A percentile compares a stretch with the other conserved stretches of the same genome.
These are phyloP conservation scores for Drosophila anceps DNA, from an alignment of 2,888 invertebrate species.

Conservation along the genomic window DNA sequence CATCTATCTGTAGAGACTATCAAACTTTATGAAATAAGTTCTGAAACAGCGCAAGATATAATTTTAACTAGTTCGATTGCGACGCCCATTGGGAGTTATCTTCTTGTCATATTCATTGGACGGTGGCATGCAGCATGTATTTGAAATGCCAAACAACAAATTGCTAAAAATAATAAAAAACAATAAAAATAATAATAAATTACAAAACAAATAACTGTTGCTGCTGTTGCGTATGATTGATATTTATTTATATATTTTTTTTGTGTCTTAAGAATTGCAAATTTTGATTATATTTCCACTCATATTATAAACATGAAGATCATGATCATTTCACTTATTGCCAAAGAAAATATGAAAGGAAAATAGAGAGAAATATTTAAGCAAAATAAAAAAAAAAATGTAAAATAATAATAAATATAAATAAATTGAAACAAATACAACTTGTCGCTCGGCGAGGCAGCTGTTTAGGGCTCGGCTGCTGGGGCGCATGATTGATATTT, in stretches of 20 bases:
- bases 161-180: not conserved
- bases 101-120: too few species aligned
- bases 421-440: conserved; percentile 16
- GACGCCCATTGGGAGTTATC: too few species aligned
- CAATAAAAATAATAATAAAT: not conserved
- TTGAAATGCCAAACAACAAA: not conserved
- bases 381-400: too few species aligned
- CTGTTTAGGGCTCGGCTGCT: conserved; percentile 43
- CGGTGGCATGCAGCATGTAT: too few species aligned
- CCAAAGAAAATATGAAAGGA: conserved; percentile 36
- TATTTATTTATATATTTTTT: not conserved
- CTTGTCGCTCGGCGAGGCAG: not conserved
- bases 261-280: not conserved
- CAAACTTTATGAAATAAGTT: too few species aligned
- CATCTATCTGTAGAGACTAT: too few species aligned
- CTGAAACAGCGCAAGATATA: too few species aligned
- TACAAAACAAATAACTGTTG: not conserved
- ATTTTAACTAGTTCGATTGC: too few species aligned
- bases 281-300: not conserved
- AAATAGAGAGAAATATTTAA: conserved; percentile 16
- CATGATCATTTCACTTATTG: conserved; percentile 59
- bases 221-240: not conserved
- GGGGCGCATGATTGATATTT: conserved; percentile 79
- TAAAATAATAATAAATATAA: conserved; percentile 45
- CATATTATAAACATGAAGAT: conserved; percentile 5